Evolutionary conservation across 2,888 invertebrate species (phyloP).

Genomic region (Ectobius pallidus): DNA sequence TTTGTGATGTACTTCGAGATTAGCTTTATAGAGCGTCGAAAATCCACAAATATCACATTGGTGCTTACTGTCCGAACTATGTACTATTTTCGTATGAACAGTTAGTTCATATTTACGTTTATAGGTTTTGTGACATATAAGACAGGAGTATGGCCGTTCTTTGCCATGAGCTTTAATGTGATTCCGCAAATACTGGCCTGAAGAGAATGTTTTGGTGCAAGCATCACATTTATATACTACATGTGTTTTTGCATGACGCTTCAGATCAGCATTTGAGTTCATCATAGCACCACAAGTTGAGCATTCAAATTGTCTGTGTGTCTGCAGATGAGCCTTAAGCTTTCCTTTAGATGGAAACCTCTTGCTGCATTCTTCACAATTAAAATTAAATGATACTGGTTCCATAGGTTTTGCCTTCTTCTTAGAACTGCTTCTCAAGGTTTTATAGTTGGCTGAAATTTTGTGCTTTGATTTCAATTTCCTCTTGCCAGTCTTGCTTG

Average conservation of each 20-base stretch:
- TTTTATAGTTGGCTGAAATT: not conserved
- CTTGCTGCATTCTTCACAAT: not conserved
- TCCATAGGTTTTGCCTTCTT: not conserved
- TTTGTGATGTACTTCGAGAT: conserved; percentile 53
- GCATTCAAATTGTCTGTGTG: conserved; percentile 2
- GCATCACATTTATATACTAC: conserved; percentile 50
- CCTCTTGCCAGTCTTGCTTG: not conserved
- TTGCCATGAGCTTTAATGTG: conserved; percentile 64
- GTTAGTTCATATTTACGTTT: conserved; percentile 33
- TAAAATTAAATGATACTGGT: too few species aligned
- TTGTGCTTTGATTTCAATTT: not conserved
- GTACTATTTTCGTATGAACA: conserved; percentile 37
- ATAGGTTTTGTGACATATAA: conserved; percentile 57
- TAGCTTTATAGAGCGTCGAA: conserved; percentile 32
- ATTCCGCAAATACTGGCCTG: conserved; percentile 63
- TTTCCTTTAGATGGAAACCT: not conserved
- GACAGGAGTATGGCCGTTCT: conserved; percentile 57
- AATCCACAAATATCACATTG: conserved; percentile 40
- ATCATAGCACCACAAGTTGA: not conserved
- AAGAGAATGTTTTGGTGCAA: conserved; percentile 60
- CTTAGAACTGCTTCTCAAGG: not conserved
- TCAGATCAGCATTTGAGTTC: not conserved
- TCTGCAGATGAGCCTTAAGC: not conserved
- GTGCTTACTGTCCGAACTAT: conserved; percentile 41
- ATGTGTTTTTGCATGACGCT: conserved; percentile 9